Evolutionary conservation across 1,140 invertebrate genomes (phyloP).

Genomic region (Brachionus rotundiformis): DNA sequence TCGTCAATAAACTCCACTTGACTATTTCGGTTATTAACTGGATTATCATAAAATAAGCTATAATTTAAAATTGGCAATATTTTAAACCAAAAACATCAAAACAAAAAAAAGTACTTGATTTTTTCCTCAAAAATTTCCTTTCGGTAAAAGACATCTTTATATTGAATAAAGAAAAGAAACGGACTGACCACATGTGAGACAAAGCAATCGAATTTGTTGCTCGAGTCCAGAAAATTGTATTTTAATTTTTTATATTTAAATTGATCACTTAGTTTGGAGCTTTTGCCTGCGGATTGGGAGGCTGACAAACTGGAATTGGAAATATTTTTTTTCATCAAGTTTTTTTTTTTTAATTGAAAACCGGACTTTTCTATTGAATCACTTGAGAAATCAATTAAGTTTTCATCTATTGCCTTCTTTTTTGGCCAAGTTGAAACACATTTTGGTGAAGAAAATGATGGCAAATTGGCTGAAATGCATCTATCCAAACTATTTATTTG

Average conservation of each 20-base stretch:
- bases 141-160: neutral
- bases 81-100: neutral
- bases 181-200: constrained; percentile 27
- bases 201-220: neutral
- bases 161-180: neutral
- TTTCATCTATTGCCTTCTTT: neutral
- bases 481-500: neutral
- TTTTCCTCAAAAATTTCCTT: neutral
- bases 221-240: neutral
- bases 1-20: neutral
- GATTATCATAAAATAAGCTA: constrained; percentile 4
- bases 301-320: neutral
- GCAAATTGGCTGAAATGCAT: neutral
- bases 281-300: neutral
- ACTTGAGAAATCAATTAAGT: constrained; percentile 5
- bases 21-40: neutral
- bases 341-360: neutral
- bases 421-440: neutral
- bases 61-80: neutral
- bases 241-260: constrained; percentile 2
- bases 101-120: neutral
- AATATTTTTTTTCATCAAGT: neutral
- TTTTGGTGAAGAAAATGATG: neutral
- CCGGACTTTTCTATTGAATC: neutral
- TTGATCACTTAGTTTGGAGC: neutral